Evolutionary conservation across 2,888 invertebrate genomes (phyloP).

Genomic region (Endomychus coccineus): DNA sequence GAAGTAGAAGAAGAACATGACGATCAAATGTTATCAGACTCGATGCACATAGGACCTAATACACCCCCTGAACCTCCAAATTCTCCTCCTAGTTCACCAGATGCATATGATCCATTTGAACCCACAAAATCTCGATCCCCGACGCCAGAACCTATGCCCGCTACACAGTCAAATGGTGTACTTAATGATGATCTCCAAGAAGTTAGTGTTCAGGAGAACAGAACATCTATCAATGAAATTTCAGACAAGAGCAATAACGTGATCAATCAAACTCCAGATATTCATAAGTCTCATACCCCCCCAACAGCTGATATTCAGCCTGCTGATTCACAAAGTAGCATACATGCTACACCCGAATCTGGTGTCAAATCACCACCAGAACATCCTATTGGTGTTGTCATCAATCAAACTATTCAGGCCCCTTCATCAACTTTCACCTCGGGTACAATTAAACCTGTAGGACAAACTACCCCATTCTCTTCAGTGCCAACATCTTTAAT

Average conservation of each 20-base stretch:
- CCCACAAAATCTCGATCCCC: slow-evolving; percentile 76
- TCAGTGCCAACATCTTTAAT: slow-evolving; percentile 39
- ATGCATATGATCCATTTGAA: slow-evolving; percentile 87
- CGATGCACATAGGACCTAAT: slow-evolving; percentile 58
- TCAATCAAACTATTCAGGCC: slow-evolving; percentile 29
- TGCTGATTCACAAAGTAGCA: slow-evolving; percentile 41
- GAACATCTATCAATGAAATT: slow-evolving; percentile 3
- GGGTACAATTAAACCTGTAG: slow-evolving; percentile 36
- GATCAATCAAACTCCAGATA: slow-evolving; percentile 25
- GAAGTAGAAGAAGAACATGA: slow-evolving; percentile 25
- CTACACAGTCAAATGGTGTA: slow-evolving; percentile 10
- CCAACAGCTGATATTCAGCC: slow-evolving; percentile 40
- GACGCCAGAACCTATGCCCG: slow-evolving; percentile 46
- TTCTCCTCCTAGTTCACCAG: slow-evolving; percentile 65
- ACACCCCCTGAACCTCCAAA: slow-evolving; percentile 63
- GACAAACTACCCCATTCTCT: slow-evolving; percentile 34
- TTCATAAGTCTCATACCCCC: slow-evolving; percentile 35
- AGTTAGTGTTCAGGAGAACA: slow-evolving; percentile 8
- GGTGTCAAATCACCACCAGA: slow-evolving; percentile 32
- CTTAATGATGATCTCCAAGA: no score
- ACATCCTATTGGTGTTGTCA: slow-evolving; percentile 25
- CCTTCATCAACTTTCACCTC: slow-evolving; percentile 30
- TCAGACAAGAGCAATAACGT: slow-evolving; percentile 4
- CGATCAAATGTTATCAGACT: slow-evolving; percentile 16
- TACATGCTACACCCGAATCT: slow-evolving; percentile 34